These are phyloP conservation scores for Leucoraja erinaceus DNA, from an alignment of 2,113 vertebrate genomes.

Conservation along the genomic window DNA sequence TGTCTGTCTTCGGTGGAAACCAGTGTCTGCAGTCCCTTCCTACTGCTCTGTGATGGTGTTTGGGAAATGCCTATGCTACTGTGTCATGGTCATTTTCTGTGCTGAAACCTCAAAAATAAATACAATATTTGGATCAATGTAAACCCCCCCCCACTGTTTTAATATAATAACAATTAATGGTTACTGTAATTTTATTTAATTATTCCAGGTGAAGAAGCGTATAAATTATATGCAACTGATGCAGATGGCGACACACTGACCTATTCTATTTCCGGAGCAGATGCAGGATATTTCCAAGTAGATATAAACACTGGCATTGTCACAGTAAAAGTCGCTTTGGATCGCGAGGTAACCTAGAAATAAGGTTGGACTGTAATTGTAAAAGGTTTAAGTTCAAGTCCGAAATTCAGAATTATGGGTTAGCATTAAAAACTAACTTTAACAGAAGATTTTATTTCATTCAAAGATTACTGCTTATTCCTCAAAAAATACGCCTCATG, in stretches of 20 bases:
- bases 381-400: neutral
- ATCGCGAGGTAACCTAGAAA: slow-evolving; percentile 61
- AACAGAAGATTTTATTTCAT: neutral
- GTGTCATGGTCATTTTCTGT: neutral
- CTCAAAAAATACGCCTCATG: neutral
- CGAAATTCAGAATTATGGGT: neutral
- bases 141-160: neutral
- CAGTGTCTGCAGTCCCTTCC: no score
- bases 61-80: no score
- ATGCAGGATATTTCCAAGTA: slow-evolving; percentile 48
- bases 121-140: neutral
- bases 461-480: neutral
- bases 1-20: no score
- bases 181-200: neutral
- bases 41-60: no score
- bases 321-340: slow-evolving; percentile 40
- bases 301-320: slow-evolving; percentile 39
- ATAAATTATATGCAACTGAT: slow-evolving; percentile 55
- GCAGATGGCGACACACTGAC: slow-evolving; percentile 36
- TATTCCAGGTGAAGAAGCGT: slow-evolving; percentile 47
- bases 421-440: neutral
- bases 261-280: slow-evolving; percentile 44
- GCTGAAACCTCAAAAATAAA: neutral
- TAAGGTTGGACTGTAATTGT: neutral
- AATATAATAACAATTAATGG: neutral